phyloP scores from a whole-genome alignment of 2,113 vertebrate species.

The Semicossyphus pulcher region DNA sequence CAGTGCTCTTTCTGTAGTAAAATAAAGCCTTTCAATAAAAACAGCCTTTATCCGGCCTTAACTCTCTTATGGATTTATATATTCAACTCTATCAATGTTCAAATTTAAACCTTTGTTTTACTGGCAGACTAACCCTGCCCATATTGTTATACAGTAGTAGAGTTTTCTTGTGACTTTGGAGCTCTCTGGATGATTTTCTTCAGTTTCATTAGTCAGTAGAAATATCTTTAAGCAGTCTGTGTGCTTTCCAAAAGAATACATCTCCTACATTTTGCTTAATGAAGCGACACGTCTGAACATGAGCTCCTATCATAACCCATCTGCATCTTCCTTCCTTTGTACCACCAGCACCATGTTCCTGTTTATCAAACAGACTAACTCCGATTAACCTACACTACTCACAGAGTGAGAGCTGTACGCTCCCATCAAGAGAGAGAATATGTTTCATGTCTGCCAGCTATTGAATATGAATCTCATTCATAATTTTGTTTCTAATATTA shows the following conservation, averaged over 20 bases:
- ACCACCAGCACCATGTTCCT: slow-evolving; percentile 33
- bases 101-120: too few species aligned
- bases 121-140: neutral
- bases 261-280: neutral
- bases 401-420: slow-evolving; percentile 42
- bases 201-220: slow-evolving; percentile 4
- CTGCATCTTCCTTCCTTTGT: slow-evolving; percentile 31
- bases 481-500: slow-evolving; percentile 81
- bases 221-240: slow-evolving; percentile 2
- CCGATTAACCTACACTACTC: slow-evolving; percentile 62
- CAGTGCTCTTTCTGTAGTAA: too few species aligned
- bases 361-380: slow-evolving; percentile 50
- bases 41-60: too few species aligned
- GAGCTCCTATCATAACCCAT: too few species aligned
- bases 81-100: too few species aligned
- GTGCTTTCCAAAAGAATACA: slow-evolving; percentile 13
- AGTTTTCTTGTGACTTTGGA: too few species aligned
- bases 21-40: too few species aligned
- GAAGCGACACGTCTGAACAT: slow-evolving; percentile 11
- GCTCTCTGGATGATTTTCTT: neutral
- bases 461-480: slow-evolving; percentile 80
- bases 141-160: too few species aligned
- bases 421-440: slow-evolving; percentile 59
- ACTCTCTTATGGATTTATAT: too few species aligned
- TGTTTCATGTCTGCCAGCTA: slow-evolving; percentile 70